phyloP scores from a whole-genome alignment of 2,113 vertebrate species.

The Hippopotamus amphibius region DNA sequence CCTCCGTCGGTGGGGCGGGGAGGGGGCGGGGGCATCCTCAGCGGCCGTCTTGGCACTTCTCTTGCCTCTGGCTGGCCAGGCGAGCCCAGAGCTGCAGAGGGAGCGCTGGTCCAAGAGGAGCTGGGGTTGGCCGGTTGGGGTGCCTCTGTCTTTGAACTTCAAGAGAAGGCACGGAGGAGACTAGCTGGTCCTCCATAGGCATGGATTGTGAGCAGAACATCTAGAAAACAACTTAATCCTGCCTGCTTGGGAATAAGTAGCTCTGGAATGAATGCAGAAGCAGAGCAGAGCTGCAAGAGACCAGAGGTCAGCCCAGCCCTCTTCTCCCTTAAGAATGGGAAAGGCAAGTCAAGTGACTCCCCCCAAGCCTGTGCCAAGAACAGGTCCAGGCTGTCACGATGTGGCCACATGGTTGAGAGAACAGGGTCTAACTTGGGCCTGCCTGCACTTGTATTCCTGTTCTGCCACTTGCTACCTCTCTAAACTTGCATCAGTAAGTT shows the following conservation, averaged over 20 bases:
- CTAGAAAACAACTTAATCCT: neutral
- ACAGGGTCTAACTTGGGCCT: neutral
- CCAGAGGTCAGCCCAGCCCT: neutral
- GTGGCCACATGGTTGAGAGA: neutral
- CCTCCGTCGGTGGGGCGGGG: neutral
- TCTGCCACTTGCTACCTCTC: fast-evolving
- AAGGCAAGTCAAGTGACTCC: neutral
- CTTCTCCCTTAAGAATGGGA: neutral
- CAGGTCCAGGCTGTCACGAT: fast-evolving
- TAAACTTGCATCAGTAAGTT: neutral
- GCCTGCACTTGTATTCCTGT: too few species aligned
- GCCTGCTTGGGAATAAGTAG: neutral
- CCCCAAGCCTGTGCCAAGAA: neutral
- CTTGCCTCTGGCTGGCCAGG: neutral
- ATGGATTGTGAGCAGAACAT: fast-evolving
- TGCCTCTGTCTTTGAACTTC: neutral
- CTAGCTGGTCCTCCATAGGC: neutral
- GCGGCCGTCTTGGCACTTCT: neutral
- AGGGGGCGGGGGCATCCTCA: neutral
- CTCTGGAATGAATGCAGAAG: neutral
- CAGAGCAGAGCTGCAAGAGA: neutral
- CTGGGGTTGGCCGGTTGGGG: too few species aligned
- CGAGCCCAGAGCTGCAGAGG: neutral
- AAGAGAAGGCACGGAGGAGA: neutral
- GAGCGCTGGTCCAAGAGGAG: neutral